Evolutionary conservation across 2,797 vertebrate genomes (phyloP), one percentile per base, ranked within the genome.

Genomic region (Aplochiton taeniatus): DNA sequence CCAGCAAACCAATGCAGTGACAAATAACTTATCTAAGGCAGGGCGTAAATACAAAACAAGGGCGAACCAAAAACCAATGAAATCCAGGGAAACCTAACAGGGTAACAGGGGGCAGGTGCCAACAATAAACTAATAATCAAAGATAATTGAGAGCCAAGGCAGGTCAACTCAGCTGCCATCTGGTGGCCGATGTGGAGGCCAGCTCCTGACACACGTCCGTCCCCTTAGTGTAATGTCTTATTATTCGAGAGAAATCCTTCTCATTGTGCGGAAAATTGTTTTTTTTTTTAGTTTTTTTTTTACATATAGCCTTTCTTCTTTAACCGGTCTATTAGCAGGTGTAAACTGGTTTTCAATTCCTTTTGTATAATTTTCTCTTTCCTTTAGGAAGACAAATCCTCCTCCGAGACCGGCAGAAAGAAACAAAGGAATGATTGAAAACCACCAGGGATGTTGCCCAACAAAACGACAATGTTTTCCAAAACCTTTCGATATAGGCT

Each of bases 341-440:
- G 88, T 92, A 75, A 91, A 92, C 70, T 92, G 88, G 0, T 54
- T 73, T 77, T 92, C 87, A 3, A 92, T 80, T 19, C 54, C 54
- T 41, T 9, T 11, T 57, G 88, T 70, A 18, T 90, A 80, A 0
- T 72, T 65, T 31, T 74, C 9, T 0, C 48, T 71, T 0, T 51
- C n/a, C 0, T 44, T 45, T n/a, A 91, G 55, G 62, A 77, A 75
- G 0, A 61, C 0, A 16, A 92, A 87, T 13, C 91, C 90, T 0
- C 63, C 53, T 46, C 88, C 77, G 10, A 92, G 78, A 0, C 14
- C 57, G 2, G n/a, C 80, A 52, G 89, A 75, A 12, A 91, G 53
- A 46, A 81, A 14, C 49, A 82, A 0, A 42, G 80, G 63, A 54
- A 70, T n/a, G 10, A 76, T 9, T 0, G 83, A 16, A 65, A 84